A percentile compares a stretch with the other conserved stretches of the same genome.
Conservation (phyloP, 2,888 invertebrate genomes). For the Masnerella sp. region DNA sequence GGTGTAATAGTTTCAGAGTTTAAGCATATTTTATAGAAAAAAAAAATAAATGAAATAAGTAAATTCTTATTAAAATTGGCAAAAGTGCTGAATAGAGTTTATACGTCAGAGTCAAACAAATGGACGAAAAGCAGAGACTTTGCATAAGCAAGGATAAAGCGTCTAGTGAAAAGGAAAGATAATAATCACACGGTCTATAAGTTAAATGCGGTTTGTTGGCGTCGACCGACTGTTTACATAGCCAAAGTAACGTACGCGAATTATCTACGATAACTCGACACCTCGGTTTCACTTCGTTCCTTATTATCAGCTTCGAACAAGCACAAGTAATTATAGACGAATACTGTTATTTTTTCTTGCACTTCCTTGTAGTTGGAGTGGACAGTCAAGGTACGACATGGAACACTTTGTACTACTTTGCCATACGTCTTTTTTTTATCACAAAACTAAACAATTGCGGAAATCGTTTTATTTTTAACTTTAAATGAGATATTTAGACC, state of each 20-base stretch:
- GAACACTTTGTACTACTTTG: neutral
- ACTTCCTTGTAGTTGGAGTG: slow-evolving; percentile 60
- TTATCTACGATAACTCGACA: slow-evolving; percentile 42
- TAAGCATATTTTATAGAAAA: too few relatives aligned
- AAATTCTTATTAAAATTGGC: too few relatives aligned
- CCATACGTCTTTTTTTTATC: neutral
- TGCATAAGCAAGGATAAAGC: slow-evolving; percentile 43
- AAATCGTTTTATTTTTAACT: too few relatives aligned
- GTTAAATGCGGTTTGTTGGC: slow-evolving; percentile 44
- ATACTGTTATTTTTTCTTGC: slow-evolving; percentile 37
- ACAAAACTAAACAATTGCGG: neutral
- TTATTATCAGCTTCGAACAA: too few relatives aligned
- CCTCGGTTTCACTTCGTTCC: too few relatives aligned
- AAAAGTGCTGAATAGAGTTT: slow-evolving; percentile 30
- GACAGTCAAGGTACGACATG: slow-evolving; percentile 63
- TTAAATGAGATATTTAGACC: too few relatives aligned
- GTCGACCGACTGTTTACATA: slow-evolving; percentile 51
- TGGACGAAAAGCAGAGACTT: slow-evolving; percentile 52
- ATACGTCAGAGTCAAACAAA: slow-evolving; percentile 33
- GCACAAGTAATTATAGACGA: slow-evolving; percentile 20
- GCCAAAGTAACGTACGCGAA: slow-evolving; percentile 44
- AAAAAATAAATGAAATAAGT: too few relatives aligned
- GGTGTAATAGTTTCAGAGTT: too few relatives aligned
- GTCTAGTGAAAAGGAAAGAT: slow-evolving; percentile 45
- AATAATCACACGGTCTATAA: slow-evolving; percentile 50